These are phyloP conservation scores for Brachionus rubens DNA, from an alignment of 1,140 invertebrate species.

Conservation along the genomic window DNA sequence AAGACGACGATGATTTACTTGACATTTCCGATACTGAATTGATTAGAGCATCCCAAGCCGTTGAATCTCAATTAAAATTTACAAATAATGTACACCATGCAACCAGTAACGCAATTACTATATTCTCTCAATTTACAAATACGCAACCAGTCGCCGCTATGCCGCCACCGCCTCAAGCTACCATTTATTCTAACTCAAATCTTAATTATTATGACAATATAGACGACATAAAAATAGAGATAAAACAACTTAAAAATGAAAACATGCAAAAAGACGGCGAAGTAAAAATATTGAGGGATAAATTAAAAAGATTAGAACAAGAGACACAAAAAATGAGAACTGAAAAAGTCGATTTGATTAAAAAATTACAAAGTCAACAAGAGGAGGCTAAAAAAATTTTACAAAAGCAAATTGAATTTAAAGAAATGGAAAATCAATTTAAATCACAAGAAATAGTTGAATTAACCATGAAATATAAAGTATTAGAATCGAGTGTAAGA, in stretches of 20 bases:
- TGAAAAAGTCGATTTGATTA: constrained; percentile 31
- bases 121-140: constrained; percentile 37
- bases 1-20: constrained; percentile 38
- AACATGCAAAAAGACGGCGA: constrained; percentile 46
- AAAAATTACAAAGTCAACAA: constrained; percentile 27
- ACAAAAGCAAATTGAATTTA: constrained; percentile 45
- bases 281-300: constrained; percentile 43
- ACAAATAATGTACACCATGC: constrained; percentile 43
- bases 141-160: neutral
- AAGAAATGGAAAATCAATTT: constrained; percentile 37
- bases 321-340: constrained; percentile 8
- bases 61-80: constrained; percentile 38
- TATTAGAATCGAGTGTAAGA: constrained; percentile 16
- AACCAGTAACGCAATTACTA: constrained; percentile 37
- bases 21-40: constrained; percentile 43
- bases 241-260: neutral
- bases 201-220: neutral
- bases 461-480: constrained; percentile 38
- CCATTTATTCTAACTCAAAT: neutral
- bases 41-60: constrained; percentile 40
- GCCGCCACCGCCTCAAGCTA: neutral
- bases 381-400: constrained; percentile 7
- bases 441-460: constrained; percentile 37
- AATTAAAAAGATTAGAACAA: constrained; percentile 39
- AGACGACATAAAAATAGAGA: neutral